A percentile compares a stretch with the other conserved stretches of the same genome.
phyloP scores from a whole-genome alignment of 2,113 vertebrate species.

The Xiphophorus hellerii region DNA sequence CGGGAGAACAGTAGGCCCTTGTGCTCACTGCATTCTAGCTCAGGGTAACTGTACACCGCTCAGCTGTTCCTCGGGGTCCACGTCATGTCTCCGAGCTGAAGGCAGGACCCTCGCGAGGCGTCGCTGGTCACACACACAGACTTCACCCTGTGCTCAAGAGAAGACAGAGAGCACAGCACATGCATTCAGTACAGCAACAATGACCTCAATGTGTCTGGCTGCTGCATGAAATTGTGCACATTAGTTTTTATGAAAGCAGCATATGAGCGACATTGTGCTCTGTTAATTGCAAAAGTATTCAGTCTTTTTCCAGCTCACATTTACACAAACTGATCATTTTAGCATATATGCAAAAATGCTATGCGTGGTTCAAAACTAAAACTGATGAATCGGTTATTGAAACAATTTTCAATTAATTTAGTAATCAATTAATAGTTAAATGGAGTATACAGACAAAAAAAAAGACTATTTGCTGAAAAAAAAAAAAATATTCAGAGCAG shows the following conservation, averaged over 20 bases:
- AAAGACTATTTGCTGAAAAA: too few relatives aligned
- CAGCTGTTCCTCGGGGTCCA: conserved; percentile 68
- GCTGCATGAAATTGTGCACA: neutral
- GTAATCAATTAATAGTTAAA: too few relatives aligned
- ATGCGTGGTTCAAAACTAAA: too few relatives aligned
- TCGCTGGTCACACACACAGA: conserved; percentile 35
- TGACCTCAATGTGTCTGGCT: neutral
- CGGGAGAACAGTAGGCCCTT: conserved; percentile 62
- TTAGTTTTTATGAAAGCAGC: neutral
- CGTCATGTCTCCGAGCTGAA: conserved; percentile 32
- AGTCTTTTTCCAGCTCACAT: neutral
- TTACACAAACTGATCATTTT: neutral
- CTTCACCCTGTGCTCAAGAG: conserved; percentile 29
- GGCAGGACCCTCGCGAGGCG: conserved; percentile 19
- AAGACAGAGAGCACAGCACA: conserved; percentile 6
- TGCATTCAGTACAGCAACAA: conserved; percentile 2
- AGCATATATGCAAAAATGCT: too few relatives aligned
- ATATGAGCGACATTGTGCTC: neutral
- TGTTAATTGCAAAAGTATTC: neutral
- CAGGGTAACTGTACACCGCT: conserved; percentile 71
- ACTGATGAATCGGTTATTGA: too few relatives aligned
- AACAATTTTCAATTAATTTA: too few relatives aligned
- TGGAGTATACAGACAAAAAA: too few relatives aligned
- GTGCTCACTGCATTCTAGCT: conserved; percentile 61
- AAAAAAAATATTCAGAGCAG: too few relatives aligned